A percentile compares a stretch with the other conserved stretches of the same genome.
Evolutionary conservation across 2,888 invertebrate genomes (phyloP).

Genomic region (Nephrotoma flavescens): DNA sequence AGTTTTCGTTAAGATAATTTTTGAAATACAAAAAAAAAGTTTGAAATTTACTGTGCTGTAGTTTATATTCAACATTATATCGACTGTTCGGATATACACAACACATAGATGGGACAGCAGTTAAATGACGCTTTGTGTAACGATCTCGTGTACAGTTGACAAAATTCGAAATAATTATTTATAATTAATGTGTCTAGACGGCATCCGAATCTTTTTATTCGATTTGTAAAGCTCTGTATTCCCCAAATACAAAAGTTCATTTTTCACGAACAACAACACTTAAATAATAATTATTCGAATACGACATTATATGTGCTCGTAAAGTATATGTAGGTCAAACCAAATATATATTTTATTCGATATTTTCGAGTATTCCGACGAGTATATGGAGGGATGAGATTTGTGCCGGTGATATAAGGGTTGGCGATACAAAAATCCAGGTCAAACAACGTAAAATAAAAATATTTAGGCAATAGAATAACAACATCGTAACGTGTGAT

Average conservation of each 20-base stretch:
- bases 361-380: not conserved
- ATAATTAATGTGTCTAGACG: not conserved
- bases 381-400: not conserved
- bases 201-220: too few species aligned
- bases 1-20: not conserved
- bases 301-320: not conserved
- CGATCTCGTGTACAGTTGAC: not conserved
- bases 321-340: not conserved
- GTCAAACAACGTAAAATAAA: not conserved
- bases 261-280: not conserved
- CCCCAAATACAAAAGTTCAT: not conserved
- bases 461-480: not conserved
- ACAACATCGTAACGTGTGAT: not conserved
- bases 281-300: too few species aligned
- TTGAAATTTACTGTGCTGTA: not conserved
- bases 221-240: too few species aligned
- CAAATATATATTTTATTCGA: not conserved
- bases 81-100: not conserved
- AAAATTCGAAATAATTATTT: not conserved
- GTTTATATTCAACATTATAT: not conserved
- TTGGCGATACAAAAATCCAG: not conserved
- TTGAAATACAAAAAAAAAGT: not conserved
- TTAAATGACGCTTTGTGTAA: not conserved
- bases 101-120: not conserved
- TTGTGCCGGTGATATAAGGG: not conserved